Evolutionary conservation across 1,140 invertebrate species (phyloP).

Genomic region (Cotesia typhae): DNA sequence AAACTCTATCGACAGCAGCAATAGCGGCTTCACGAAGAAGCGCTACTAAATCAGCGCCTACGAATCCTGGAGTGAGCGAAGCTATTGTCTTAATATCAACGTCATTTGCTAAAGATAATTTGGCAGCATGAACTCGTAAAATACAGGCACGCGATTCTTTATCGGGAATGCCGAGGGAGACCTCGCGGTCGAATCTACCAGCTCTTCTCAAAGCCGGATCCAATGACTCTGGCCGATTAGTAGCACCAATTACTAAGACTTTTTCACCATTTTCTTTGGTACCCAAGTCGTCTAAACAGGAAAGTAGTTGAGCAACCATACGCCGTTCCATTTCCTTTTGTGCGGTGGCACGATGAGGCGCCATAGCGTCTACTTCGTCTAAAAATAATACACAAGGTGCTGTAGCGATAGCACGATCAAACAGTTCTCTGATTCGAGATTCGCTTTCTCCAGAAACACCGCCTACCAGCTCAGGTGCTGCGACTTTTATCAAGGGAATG

Average conservation of each 20-base stretch:
- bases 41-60: slow-evolving; percentile 92
- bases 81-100: slow-evolving; percentile 80
- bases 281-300: slow-evolving; percentile 83
- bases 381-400: slow-evolving; percentile 91
- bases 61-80: slow-evolving; percentile 92
- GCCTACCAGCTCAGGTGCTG: slow-evolving; percentile 91
- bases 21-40: slow-evolving; percentile 87
- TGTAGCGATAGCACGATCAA: slow-evolving; percentile 79
- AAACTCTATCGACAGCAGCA: slow-evolving; percentile 77
- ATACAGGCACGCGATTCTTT: slow-evolving; percentile 80
- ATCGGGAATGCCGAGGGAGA: slow-evolving; percentile 92
- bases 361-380: slow-evolving; percentile 93
- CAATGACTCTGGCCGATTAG: slow-evolving; percentile 90
- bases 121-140: slow-evolving; percentile 74
- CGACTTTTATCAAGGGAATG: slow-evolving; percentile 84
- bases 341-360: slow-evolving; percentile 84
- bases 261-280: slow-evolving; percentile 71
- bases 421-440: slow-evolving; percentile 88
- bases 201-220: slow-evolving; percentile 92
- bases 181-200: slow-evolving; percentile 92
- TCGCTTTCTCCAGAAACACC: slow-evolving; percentile 97
- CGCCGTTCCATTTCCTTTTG: slow-evolving; percentile 94
- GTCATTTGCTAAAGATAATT: slow-evolving; percentile 74
- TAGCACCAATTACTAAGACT: slow-evolving; percentile 93
- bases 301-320: slow-evolving; percentile 91